phyloP scores from a whole-genome alignment of 2,797 vertebrate genomes.

The Sciurus carolinensis region DNA sequence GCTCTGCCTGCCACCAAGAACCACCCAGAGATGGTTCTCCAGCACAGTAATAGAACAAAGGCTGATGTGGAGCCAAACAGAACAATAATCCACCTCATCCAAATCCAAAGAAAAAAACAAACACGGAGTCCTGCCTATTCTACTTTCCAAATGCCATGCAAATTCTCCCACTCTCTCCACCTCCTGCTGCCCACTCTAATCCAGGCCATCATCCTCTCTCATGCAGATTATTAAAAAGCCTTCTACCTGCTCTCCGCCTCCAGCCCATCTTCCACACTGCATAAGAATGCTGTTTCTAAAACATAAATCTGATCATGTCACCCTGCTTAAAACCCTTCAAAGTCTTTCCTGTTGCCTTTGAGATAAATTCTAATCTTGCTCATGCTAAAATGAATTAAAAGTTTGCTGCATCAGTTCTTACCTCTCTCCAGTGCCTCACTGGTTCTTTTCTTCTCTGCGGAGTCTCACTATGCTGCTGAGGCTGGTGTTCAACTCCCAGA shows the following conservation, averaged over 20 bases:
- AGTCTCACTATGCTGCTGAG: background rate
- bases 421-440: conserved; percentile 10
- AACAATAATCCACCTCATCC: background rate
- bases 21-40: background rate
- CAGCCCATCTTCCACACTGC: background rate
- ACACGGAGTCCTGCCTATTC: background rate
- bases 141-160: background rate
- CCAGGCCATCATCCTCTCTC: background rate
- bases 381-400: conserved; percentile 65
- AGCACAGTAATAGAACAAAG: background rate
- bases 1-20: background rate
- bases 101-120: background rate
- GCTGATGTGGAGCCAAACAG: background rate
- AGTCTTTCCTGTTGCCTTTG: conserved; percentile 51
- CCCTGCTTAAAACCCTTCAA: conserved; percentile 28
- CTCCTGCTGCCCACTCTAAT: background rate
- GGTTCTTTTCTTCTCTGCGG: background rate
- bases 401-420: background rate
- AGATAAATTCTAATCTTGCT: conserved; percentile 66
- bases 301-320: conserved; percentile 25
- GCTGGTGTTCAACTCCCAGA: background rate
- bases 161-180: background rate
- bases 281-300: background rate
- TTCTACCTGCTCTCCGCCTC: background rate
- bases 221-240: background rate